These are phyloP conservation scores for Oscheius sp. DNA, from an alignment of 2,888 invertebrate species.

Conservation along the genomic window DNA sequence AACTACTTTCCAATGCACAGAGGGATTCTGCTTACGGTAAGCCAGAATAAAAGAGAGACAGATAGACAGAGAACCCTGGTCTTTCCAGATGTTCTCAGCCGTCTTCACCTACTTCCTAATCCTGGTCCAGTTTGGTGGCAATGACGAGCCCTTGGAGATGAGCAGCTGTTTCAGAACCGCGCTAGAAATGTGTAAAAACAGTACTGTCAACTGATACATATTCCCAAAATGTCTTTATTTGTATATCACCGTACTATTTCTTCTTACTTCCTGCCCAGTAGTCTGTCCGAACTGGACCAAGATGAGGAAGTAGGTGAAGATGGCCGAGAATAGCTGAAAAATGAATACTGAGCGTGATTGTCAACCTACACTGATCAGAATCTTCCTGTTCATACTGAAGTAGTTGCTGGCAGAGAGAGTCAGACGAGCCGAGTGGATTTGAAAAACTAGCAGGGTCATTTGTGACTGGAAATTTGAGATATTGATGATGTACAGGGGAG, in stretches of 20 bases:
- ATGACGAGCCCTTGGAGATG: not conserved
- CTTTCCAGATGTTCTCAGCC: slow-evolving; percentile 52
- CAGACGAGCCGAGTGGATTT: slow-evolving; percentile 56
- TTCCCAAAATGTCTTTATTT: no score
- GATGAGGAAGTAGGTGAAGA: slow-evolving; percentile 59
- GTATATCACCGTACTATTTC: not conserved
- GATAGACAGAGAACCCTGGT: not conserved
- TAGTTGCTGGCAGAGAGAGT: slow-evolving; percentile 56
- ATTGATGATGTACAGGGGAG: not conserved
- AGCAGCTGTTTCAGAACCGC: no score
- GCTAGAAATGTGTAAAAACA: no score
- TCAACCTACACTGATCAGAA: slow-evolving; percentile 49
- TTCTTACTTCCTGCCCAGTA: not conserved
- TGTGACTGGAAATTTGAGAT: slow-evolving; percentile 44
- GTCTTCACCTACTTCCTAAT: slow-evolving; percentile 56
- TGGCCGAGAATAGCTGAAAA: slow-evolving; percentile 55
- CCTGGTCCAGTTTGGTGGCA: slow-evolving; percentile 31
- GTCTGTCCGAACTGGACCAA: slow-evolving; percentile 39
- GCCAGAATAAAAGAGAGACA: not conserved
- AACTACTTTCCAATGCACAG: slow-evolving; percentile 56
- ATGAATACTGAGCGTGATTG: not conserved
- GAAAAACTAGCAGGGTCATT: slow-evolving; percentile 57
- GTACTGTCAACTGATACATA: no score
- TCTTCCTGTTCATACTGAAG: slow-evolving; percentile 57
- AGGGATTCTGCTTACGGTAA: slow-evolving; percentile 51